Conservation (phyloP, 1,140 invertebrate species). For the Calliphora vicina region DNA sequence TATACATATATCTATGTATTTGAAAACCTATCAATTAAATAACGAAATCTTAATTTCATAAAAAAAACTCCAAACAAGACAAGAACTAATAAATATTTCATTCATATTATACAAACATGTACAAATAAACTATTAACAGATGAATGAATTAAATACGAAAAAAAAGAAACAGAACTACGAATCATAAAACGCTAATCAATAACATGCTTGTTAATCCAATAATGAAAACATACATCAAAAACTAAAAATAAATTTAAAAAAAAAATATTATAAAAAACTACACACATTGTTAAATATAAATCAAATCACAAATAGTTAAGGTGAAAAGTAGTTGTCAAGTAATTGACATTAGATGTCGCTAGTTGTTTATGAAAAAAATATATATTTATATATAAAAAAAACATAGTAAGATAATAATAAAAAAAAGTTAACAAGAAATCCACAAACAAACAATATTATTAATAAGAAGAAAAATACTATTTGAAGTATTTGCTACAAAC, state of each 20-base stretch:
- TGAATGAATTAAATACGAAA: constrained; percentile 20
- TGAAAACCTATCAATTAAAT: too few relatives aligned
- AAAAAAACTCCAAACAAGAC: too few relatives aligned
- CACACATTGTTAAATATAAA: constrained; percentile 27
- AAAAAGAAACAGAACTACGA: neutral
- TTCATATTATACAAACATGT: neutral
- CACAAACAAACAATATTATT: constrained; percentile 1
- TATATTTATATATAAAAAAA: too few relatives aligned
- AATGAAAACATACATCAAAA: constrained; percentile 1
- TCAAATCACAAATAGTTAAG: constrained; percentile 31
- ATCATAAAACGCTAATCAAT: neutral
- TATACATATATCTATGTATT: too few relatives aligned
- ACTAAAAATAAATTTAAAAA: too few relatives aligned
- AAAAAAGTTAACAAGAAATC: constrained; percentile 28
- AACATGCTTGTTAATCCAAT: constrained; percentile 17
- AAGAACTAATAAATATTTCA: neutral
- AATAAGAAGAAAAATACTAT: neutral
- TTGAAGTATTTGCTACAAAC: neutral
- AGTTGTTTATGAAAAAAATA: neutral
- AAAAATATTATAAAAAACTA: neutral
- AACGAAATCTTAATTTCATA: too few relatives aligned
- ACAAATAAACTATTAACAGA: neutral
- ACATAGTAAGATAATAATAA: neutral
- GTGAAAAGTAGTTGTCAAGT: constrained; percentile 35
- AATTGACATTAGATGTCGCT: constrained; percentile 31